Conservation (phyloP, 2,888 invertebrate genomes). For the Beris chalybata region DNA sequence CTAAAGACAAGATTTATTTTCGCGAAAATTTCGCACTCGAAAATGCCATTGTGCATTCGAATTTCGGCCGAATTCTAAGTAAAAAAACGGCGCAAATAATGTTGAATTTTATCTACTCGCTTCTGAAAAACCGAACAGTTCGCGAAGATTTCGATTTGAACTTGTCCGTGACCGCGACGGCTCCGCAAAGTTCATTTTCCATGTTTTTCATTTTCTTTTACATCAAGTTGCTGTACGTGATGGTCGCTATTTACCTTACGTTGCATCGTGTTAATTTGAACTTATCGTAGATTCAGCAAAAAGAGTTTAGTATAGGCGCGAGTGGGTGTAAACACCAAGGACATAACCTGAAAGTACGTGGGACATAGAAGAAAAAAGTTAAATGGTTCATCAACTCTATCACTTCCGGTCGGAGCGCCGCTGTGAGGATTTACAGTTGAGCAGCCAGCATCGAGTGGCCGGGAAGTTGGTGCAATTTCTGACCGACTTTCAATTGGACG, state of each 20-base stretch:
- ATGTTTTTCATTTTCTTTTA: conserved; percentile 55
- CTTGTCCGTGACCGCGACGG: conserved; percentile 34
- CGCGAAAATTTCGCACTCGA: too few relatives aligned
- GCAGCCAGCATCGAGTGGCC: conserved; percentile 44
- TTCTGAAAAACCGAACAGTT: conserved; percentile 41
- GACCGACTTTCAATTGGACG: conserved; percentile 51
- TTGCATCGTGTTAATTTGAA: conserved; percentile 44
- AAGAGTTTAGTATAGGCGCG: neutral
- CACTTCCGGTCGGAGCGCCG: conserved; percentile 50
- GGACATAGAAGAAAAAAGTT: neutral
- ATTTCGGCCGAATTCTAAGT: too few relatives aligned
- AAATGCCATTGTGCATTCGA: too few relatives aligned
- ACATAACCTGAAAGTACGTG: conserved; percentile 19
- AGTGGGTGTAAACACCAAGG: conserved; percentile 8
- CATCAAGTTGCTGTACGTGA: conserved; percentile 51
- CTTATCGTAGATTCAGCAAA: conserved; percentile 12
- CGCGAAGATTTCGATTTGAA: conserved; percentile 49
- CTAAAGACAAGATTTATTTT: too few relatives aligned
- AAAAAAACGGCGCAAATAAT: conserved; percentile 26
- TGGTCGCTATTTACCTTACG: conserved; percentile 51
- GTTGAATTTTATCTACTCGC: conserved; percentile 40
- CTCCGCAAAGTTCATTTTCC: conserved; percentile 45
- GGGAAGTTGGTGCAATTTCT: conserved; percentile 49
- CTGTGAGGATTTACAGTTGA: conserved; percentile 47
- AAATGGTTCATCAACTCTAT: conserved; percentile 43